Base-by-base conservation (phyloP, 2,113 vertebrate species). In the Brachionichthys hirsutus region DNA sequence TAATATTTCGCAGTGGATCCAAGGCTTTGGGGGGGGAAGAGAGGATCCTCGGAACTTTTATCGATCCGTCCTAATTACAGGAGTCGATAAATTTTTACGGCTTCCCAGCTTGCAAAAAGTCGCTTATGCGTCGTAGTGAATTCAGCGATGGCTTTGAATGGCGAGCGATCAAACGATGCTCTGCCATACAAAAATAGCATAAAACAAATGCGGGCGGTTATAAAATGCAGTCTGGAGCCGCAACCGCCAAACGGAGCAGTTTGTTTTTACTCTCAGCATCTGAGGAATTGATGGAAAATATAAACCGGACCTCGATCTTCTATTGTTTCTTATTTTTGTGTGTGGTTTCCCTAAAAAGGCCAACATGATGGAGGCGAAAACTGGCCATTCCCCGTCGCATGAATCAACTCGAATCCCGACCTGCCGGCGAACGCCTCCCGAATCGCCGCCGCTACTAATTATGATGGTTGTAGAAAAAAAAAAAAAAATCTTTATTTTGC, bases 51-150 rank as follows among this genome's bases (percentile, higher is more conserved):
- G 63, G 77, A 85, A 85, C 82, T 79, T 77, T 77, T 85, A 90
- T 91, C 75, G 88, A 90, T 85, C 56, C 41, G 35, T 62, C 70
- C 80, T 90, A 89, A 90, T 90, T 87, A 87, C 65, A 67, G 3
- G 55, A 85, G 73, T 84, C 84, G 70, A 81, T 86, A 57, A 73
- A 84, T 85, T 90, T n/a, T 53, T 86, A 89, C 79, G 80, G 70
- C 56, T 76, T 63, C 67, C 47, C 73, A 72, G 50, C 63, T 52
- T 54, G 76, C 79, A 73, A 82, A 65, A 62, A 85, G 67, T 68
- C 71, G 59, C 49, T 84, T 73, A 67, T 63, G 79, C 53, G 56
- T 65, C 70, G 58, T 47, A 67, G 70, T 67, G 77, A 85, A 68
- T 82, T 76, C 74, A 81, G 75, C 78, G 83, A 83, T 86, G 73